Percentiles rank a stretch among this genome's conserved stretches.
Evolutionary conservation across 2,888 invertebrate species (phyloP).

Genomic region (Oligia fasciuncula): DNA sequence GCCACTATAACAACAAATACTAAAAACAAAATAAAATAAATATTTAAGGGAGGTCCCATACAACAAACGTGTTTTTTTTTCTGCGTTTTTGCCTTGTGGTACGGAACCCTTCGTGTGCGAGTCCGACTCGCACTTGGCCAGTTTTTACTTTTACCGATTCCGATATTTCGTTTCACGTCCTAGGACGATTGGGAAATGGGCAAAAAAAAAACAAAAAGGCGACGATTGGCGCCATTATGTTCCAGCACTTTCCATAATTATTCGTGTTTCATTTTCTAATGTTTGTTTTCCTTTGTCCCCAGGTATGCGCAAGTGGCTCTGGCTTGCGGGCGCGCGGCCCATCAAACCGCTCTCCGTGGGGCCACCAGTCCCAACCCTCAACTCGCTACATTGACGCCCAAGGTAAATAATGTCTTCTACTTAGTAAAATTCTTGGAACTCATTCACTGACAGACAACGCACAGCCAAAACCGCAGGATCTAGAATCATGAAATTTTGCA

Average conservation of each 20-base stretch:
- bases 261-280: background rate
- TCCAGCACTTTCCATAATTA: background rate
- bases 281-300: slow-evolving; percentile 48
- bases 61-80: no score
- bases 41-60: no score
- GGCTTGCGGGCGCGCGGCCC: slow-evolving; percentile 85
- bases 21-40: no score
- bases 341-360: slow-evolving; percentile 84
- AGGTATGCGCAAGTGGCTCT: slow-evolving; percentile 87
- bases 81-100: no score
- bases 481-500: background rate
- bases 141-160: background rate
- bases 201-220: background rate
- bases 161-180: background rate
- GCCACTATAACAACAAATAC: no score
- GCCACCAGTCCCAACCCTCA: slow-evolving; percentile 78
- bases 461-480: background rate
- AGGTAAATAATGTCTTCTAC: slow-evolving; percentile 71
- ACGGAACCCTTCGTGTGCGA: no score
- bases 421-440: background rate
- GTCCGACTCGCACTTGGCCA: no score
- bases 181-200: background rate
- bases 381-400: slow-evolving; percentile 82
- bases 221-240: background rate
- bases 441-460: background rate